phyloP scores from a whole-genome alignment of 2,888 invertebrate genomes.

The Drosophila ustulata region DNA sequence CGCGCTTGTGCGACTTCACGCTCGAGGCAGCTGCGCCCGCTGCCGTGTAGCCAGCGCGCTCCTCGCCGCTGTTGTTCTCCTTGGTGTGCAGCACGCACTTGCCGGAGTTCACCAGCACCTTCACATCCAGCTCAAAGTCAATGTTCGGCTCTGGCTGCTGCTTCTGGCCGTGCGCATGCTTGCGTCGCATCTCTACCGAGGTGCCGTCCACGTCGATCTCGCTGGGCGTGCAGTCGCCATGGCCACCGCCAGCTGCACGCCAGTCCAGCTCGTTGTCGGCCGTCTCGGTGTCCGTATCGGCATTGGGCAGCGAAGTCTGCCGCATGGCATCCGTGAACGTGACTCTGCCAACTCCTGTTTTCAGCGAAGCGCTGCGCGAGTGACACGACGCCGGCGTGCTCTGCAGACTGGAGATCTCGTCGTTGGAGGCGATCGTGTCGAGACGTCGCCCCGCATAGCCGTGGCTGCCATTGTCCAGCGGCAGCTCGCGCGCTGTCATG shows the following conservation, averaged over 20 bases:
- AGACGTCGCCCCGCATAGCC: slow-evolving; percentile 76
- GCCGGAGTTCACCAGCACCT: slow-evolving; percentile 98
- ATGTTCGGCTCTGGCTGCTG: slow-evolving; percentile 93
- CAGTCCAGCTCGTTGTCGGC: slow-evolving; percentile 85
- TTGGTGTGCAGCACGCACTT: slow-evolving; percentile 98
- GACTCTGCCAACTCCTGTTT: slow-evolving; percentile 86
- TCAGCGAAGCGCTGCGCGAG: slow-evolving; percentile 89
- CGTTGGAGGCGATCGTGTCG: slow-evolving; percentile 84
- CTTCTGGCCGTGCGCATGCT: slow-evolving; percentile 84
- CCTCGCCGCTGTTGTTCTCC: slow-evolving; percentile 86
- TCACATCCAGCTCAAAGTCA: slow-evolving; percentile 97
- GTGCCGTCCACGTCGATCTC: slow-evolving; percentile 88
- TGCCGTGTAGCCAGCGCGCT: slow-evolving; percentile 86
- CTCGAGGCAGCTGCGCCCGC: slow-evolving; percentile 53
- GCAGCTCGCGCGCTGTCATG: slow-evolving; percentile 85
- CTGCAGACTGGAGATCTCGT: slow-evolving; percentile 83
- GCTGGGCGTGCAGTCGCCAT: slow-evolving; percentile 80
- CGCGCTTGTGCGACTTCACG: slow-evolving; percentile 83
- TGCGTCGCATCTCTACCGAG: slow-evolving; percentile 88
- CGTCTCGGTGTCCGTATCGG: slow-evolving; percentile 89
- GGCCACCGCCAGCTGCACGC: slow-evolving; percentile 48
- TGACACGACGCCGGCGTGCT: slow-evolving; percentile 91
- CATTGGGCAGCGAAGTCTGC: slow-evolving; percentile 92
- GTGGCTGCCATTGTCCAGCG: slow-evolving; percentile 84
- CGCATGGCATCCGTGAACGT: slow-evolving; percentile 85